These are phyloP conservation scores for Heliothis virescens DNA, from an alignment of 1,140 invertebrate genomes.

Conservation along the genomic window DNA sequence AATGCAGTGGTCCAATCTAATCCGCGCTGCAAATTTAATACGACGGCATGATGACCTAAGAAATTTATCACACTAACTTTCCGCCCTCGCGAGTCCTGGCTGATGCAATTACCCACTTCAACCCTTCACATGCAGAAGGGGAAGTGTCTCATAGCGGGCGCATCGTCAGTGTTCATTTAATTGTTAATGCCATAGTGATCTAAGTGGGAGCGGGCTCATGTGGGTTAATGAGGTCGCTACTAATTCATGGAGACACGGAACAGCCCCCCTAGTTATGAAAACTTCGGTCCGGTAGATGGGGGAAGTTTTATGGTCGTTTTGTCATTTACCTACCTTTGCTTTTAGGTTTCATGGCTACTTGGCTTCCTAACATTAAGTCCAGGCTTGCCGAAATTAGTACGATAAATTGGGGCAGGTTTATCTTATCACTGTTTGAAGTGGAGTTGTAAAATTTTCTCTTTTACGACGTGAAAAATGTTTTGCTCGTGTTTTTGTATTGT, in stretches of 20 bases:
- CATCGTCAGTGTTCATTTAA: constrained; percentile 67
- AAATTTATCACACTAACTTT: constrained; percentile 29
- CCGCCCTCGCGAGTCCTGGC: constrained; percentile 15
- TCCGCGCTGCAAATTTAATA: constrained; percentile 10
- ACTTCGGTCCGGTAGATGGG: constrained; percentile 51
- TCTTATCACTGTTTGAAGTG: constrained; percentile 5
- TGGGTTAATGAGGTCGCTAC: constrained; percentile 81
- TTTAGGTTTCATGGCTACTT: constrained; percentile 53
- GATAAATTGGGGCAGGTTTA: constrained; percentile 28
- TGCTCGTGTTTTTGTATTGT: background rate
- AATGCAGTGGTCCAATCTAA: constrained; percentile 1
- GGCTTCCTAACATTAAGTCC: constrained; percentile 30
- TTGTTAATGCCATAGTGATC: constrained; percentile 78
- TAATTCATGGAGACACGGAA: constrained; percentile 78
- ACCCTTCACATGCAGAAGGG: constrained; percentile 48
- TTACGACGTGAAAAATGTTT: background rate
- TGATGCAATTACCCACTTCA: constrained; percentile 40
- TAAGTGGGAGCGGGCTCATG: constrained; percentile 69
- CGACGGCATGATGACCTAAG: background rate
- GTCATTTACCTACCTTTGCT: constrained; percentile 56
- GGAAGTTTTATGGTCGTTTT: constrained; percentile 53
- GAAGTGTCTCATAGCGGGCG: constrained; percentile 28
- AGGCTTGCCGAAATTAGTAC: constrained; percentile 32
- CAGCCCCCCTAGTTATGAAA: constrained; percentile 63
- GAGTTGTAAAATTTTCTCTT: background rate